A percentile compares a stretch with the other conserved stretches of the same genome.
Conservation (phyloP, 2,113 vertebrate genomes). For the Eretmochelys imbricata region DNA sequence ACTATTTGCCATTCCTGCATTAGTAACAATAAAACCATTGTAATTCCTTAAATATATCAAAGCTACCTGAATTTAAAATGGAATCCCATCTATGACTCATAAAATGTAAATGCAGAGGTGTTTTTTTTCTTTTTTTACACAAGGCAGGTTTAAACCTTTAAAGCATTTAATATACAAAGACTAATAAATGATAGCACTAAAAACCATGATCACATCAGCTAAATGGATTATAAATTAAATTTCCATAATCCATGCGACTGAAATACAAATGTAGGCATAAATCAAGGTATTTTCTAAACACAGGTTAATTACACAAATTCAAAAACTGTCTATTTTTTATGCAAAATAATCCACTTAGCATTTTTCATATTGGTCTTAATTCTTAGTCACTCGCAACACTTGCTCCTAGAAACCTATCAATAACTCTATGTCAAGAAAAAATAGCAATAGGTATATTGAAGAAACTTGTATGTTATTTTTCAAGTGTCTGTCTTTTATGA, state of each 20-base stretch:
- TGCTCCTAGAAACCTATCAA: conserved; percentile 91
- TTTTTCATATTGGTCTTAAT: conserved; percentile 84
- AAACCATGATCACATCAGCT: conserved; percentile 96
- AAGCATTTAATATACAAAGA: conserved; percentile 93
- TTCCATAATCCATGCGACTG: conserved; percentile 98
- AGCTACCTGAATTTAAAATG: conserved; percentile 87
- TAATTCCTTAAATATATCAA: conserved; percentile 74
- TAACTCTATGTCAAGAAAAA: conserved; percentile 86
- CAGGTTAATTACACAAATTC: conserved; percentile 96
- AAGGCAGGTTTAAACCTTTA: conserved; percentile 86
- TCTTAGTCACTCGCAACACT: conserved; percentile 78
- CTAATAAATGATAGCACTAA: conserved; percentile 98
- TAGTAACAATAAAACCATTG: conserved; percentile 76
- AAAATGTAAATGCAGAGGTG: conserved; percentile 88
- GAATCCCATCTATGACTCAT: conserved; percentile 92
- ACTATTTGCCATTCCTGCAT: conserved; percentile 77
- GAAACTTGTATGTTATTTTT: conserved; percentile 87
- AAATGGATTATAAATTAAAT: conserved; percentile 99
- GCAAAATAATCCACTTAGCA: conserved; percentile 99
- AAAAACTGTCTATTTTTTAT: conserved; percentile 96
- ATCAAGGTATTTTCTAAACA: conserved; percentile 99
- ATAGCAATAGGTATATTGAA: conserved; percentile 87
- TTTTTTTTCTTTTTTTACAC: conserved; percentile 68
- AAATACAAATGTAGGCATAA: conserved; percentile 93
- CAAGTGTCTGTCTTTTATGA: conserved; percentile 91